Base-by-base conservation (phyloP, 1,140 invertebrate genomes). In the Aphidius gifuensis region DNA sequence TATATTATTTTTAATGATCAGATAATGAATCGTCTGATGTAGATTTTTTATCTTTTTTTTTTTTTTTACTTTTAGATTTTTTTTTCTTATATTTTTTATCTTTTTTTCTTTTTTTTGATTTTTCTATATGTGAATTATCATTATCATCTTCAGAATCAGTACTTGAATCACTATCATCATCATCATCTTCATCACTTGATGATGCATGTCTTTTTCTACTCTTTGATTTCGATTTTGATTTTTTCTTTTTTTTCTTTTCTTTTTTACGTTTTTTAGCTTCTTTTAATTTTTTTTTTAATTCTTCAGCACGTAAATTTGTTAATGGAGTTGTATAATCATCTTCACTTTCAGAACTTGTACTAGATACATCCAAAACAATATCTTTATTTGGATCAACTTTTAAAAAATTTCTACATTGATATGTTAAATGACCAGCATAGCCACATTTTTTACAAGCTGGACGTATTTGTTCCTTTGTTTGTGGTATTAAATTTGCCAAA, bases 341-440 rank as follows among this genome's bases (percentile, higher is more conserved):
- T 67, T 95, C 92, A 66, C 93, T 96, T 58, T 80, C 79, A 3
- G 80, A 80, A 68, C 94, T 97, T 11, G 96, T 98, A 70, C 93
- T 96, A 70, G 93, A 96, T 3, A 98, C 93, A 80, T 98, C 96
- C 60, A 98, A 77, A 3, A 97, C 89, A 66, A 97, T 92, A 74
- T 97, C 94, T 76, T 92, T 92, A 58, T 82, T 80, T 5, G 88
- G 87, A 69, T 90, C 90, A 65, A 94, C 88, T 85, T 96, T 94
- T 44, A 98, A 88, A 80, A 98, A 97, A 78, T 98, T 98, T 70
- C 94, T 82, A 78, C 96, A 98, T 77, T 98, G 95, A 80, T 91
- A 98, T 11, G 96, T 97, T 69, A 98, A 84, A 80, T 98, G 96
- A 42, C 96, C 96, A 62, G 92, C 89, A 78, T 96, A 96, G 54